Base-by-base conservation (phyloP, 2,888 invertebrate species). In the Drosophila tripunctata region DNA sequence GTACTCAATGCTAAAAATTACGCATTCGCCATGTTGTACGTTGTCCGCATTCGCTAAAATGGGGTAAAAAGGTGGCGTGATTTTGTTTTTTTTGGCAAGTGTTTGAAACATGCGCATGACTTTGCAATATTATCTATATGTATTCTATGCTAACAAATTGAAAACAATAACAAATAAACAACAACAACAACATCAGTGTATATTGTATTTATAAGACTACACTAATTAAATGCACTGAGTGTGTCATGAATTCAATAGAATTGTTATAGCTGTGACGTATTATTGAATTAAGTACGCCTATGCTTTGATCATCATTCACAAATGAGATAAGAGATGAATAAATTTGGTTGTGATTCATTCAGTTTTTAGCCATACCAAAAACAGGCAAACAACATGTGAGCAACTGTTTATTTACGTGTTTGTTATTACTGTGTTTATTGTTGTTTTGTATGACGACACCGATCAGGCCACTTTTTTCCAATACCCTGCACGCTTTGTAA, bases 381-480 rank as follows among this genome's bases (percentile, higher is more conserved):
- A 10, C 14, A 12, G 12, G 15, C 17, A 36, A 51, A 12, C 61
- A 44, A 56, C 58, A 56, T 66, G 45, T 55, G 60, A 58, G 63
- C 70, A 74, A 79, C 52, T 55, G 38, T 50, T 51, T 55, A 44
- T 44, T 55, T n/a, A 40, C 40, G 7, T 54, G 36, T 56, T 40
- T 44, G 15, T 14, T 61, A 43, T 48, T 58, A 41, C 41, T 50
- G 41, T 48, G 36, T 19, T 57, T 41, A 19, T 57, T 21, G 40
- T 60, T 48, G 35, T 52, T 62, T n/a, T 22, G 21, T 50, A 50
- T 81, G 88, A 82, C 86, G 81, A 56, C 82, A 87, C 36, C 40
- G 72, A 81, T 81, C 81, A 81, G 67, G 85, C 81, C 88, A 81
- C 83, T 17, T 80, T 87, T 87, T 77, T 47, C n/a, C n/a, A n/a